Percentiles rank a stretch among this genome's conserved stretches.
These are phyloP conservation scores for Drosophila leonis DNA, from an alignment of 2,888 invertebrate genomes.

Conservation along the genomic window DNA sequence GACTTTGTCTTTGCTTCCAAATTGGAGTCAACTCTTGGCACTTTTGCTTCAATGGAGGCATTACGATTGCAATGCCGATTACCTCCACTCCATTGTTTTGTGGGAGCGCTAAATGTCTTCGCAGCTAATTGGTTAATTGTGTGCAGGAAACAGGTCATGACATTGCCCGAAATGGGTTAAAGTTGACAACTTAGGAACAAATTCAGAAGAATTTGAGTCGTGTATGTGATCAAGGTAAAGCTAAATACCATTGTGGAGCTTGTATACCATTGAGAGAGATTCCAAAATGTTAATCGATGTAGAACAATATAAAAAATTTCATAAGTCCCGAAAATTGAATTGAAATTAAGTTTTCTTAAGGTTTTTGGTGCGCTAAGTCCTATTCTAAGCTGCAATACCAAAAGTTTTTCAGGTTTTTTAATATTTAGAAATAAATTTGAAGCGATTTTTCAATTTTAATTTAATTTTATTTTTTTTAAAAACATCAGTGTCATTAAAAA, in stretches of 20 bases:
- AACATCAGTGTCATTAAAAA: no score
- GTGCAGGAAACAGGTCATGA: background rate
- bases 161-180: conserved; percentile 8
- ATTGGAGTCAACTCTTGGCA: conserved; percentile 44
- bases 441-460: no score
- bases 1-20: conserved; percentile 46
- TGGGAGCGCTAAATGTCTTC: conserved; percentile 11
- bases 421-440: no score
- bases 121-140: conserved; percentile 53
- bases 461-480: no score
- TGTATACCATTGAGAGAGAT: background rate
- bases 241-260: no score
- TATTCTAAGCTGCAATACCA: no score
- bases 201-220: background rate
- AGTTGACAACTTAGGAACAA: background rate
- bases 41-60: conserved; percentile 29
- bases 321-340: no score
- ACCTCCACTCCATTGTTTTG: conserved; percentile 50
- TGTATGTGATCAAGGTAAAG: background rate
- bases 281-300: no score
- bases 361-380: no score
- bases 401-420: no score
- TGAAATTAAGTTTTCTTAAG: no score
- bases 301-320: no score
- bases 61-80: conserved; percentile 28